phyloP scores from a whole-genome alignment of 1,140 invertebrate species.

The Reticulitermes speratus region DNA sequence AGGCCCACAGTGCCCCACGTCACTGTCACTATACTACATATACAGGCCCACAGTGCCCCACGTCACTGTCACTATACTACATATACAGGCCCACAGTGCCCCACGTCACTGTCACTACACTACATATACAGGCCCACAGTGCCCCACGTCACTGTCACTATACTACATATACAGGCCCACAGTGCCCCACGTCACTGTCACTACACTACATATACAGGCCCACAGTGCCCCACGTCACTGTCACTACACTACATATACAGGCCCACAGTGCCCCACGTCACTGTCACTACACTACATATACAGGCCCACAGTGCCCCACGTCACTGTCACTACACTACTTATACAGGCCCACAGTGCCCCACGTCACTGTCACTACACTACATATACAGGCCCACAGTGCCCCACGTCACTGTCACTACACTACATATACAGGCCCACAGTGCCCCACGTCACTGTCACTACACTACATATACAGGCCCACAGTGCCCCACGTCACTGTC shows the following conservation, averaged over 20 bases:
- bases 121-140: neutral
- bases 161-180: neutral
- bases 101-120: too few relatives aligned
- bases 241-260: too few relatives aligned
- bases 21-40: too few relatives aligned
- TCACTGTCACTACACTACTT: too few relatives aligned
- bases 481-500: neutral
- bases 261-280: neutral
- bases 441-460: neutral
- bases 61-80: too few relatives aligned
- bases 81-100: neutral
- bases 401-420: neutral
- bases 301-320: neutral
- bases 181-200: neutral
- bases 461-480: neutral
- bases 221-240: neutral
- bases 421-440: neutral
- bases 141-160: neutral
- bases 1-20: neutral
- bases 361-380: too few relatives aligned
- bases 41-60: neutral
- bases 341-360: neutral
- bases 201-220: too few relatives aligned
- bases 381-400: neutral
- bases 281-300: too few relatives aligned